A percentile compares a stretch with the other conserved stretches of the same genome.
Conservation (phyloP, 2,888 invertebrate species). For the Abrostola triplasia region DNA sequence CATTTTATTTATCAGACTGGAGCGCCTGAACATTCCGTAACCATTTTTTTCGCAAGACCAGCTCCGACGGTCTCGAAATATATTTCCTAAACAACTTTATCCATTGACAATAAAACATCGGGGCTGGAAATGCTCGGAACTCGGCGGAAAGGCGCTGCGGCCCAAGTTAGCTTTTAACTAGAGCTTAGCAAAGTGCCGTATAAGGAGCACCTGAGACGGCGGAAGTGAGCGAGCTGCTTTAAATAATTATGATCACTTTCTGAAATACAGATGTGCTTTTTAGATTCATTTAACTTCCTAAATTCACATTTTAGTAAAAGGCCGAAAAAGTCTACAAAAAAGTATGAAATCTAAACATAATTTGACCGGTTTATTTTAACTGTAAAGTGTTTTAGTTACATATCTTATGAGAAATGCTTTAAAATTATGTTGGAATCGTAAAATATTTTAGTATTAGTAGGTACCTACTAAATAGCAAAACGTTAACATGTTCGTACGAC, state of each 20-base stretch:
- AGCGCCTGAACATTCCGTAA: conserved; percentile 1
- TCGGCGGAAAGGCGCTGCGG: conserved; percentile 7
- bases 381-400: background rate
- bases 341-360: too few relatives aligned
- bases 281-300: background rate
- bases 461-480: conserved; percentile 5
- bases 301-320: too few relatives aligned
- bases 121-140: conserved; percentile 8
- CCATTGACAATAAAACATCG: conserved; percentile 41
- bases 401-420: background rate
- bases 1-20: conserved; percentile 5
- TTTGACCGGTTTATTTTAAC: background rate
- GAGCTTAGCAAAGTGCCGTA: conserved; percentile 8
- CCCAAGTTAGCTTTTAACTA: conserved; percentile 26
- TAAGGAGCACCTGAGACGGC: conserved; percentile 27
- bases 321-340: too few relatives aligned
- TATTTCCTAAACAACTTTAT: conserved; percentile 32
- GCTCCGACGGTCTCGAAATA: conserved; percentile 12
- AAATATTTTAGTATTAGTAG: conserved; percentile 9
- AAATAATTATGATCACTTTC: background rate
- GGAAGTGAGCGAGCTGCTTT: conserved; percentile 2
- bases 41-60: background rate
- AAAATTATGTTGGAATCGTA: too few relatives aligned
- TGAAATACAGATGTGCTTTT: background rate
- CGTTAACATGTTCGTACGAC: background rate